Evolutionary conservation across 2,113 vertebrate species (phyloP), one percentile per base, ranked within the genome.

Genomic region (Hassar affinis): DNA sequence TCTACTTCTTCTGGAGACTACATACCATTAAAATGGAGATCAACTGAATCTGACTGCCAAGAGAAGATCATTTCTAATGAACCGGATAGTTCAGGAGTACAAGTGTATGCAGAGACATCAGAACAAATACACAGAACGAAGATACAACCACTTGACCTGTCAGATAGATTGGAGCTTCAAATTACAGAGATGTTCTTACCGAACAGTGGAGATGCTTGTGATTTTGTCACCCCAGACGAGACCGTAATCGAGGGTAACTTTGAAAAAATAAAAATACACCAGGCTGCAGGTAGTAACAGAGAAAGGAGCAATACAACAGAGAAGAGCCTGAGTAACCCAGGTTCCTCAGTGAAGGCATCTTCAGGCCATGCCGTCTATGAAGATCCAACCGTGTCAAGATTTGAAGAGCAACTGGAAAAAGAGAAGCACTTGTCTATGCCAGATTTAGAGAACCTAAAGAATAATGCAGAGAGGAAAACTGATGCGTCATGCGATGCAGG

Each of bases 351-450:
- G 2, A 47, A 9, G 1, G 33, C 52, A 38, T 25, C 76, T n/a
- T 59, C 47, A 74, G 42, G 59, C 51, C 51, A 52, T 81, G 4
- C 69, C 62, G 30, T n/a, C 7, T 52, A 61, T 22, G 56, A 81
- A 81, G 27, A 51, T 79, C 56, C 56, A 74, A 81, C 14, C 20
- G 49, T 52, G 18, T 81, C 82, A 62, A 54, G n/a, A 25, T 68
- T 81, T 33, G 74, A 82, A 33, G 47, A 47, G 33, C 20, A 45
- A 35, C 49, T 25, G 38, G 76, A 47, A 72, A 66, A 78, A 18
- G 66, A 79, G 25, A 66, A 64, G 6, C 64, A 74, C 51, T 64
- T 59, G 10, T 42, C 59, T 71, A 45, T 71, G 61, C 57, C 84
- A 80, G 51, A 82, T 57, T 76, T n/a, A 18, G 80, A 83, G 12